Evolutionary conservation across 1,140 invertebrate species (phyloP).

Genomic region (Drosophila punjabiensis): DNA sequence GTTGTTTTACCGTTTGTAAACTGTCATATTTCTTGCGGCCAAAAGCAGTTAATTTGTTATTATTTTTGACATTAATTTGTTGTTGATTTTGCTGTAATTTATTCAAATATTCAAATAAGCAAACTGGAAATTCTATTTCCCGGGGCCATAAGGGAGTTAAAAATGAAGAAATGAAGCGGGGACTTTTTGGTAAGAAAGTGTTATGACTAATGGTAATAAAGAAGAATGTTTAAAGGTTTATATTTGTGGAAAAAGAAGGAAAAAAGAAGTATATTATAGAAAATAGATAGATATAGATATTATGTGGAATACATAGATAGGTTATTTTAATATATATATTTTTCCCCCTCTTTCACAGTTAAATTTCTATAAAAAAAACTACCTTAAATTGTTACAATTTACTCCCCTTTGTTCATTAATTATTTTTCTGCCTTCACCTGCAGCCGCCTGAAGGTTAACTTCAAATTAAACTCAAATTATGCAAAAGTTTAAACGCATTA

Average conservation of each 20-base stretch:
- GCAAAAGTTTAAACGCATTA: conserved; percentile 20
- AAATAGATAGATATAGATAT: neutral
- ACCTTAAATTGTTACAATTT: neutral
- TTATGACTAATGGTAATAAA: conserved; percentile 5
- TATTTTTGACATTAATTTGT: conserved; percentile 74
- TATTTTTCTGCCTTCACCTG: conserved; percentile 9
- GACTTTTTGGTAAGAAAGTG: neutral
- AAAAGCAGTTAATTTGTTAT: conserved; percentile 69
- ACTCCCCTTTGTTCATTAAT: neutral
- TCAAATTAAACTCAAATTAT: conserved; percentile 29
- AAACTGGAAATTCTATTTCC: conserved; percentile 35
- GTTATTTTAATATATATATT: too few relatives aligned
- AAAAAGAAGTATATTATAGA: neutral
- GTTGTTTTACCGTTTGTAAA: conserved; percentile 71
- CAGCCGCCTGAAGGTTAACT: conserved; percentile 13
- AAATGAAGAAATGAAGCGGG: conserved; percentile 11
- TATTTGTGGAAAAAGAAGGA: neutral
- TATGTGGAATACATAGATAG: too few relatives aligned
- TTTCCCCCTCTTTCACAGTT: neutral
- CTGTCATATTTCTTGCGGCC: conserved; percentile 61
- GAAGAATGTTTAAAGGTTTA: neutral
- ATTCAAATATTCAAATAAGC: conserved; percentile 39
- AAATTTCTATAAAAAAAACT: neutral
- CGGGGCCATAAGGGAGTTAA: neutral
- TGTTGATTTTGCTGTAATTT: conserved; percentile 66